Evolutionary conservation across 1,140 invertebrate species (phyloP).

Genomic region (Arctopsyche grandis): DNA sequence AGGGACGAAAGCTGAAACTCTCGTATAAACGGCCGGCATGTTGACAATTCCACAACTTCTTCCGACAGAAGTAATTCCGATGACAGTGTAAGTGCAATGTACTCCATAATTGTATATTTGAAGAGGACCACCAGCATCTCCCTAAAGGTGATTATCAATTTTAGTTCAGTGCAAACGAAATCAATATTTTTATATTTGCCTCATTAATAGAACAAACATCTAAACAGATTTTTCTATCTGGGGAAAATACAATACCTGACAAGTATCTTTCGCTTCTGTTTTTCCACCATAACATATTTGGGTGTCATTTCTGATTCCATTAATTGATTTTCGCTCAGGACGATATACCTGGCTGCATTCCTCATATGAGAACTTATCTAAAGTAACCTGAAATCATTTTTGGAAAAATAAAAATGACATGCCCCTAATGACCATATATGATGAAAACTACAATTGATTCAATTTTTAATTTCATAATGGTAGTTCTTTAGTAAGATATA

Average conservation of each 20-base stretch:
- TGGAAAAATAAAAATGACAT: too few species aligned
- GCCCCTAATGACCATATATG: too few species aligned
- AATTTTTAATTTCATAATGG: too few species aligned
- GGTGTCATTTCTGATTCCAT: background rate
- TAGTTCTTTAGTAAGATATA: too few species aligned
- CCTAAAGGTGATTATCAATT: constrained; percentile 59
- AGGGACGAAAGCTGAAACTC: constrained; percentile 67
- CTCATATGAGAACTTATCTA: constrained; percentile 2
- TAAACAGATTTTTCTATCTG: too few species aligned
- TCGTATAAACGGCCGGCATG: constrained; percentile 70
- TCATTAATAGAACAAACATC: too few species aligned
- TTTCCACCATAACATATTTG: constrained; percentile 21
- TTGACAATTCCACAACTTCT: constrained; percentile 66
- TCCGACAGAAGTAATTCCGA: constrained; percentile 68
- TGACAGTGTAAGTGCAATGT: constrained; percentile 61
- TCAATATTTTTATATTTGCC: too few species aligned
- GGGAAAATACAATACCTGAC: background rate
- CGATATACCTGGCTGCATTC: background rate
- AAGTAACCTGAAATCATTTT: background rate
- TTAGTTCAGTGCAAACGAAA: too few species aligned
- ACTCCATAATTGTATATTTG: constrained; percentile 58
- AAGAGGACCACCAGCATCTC: constrained; percentile 70
- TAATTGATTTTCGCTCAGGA: background rate
- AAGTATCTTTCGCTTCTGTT: constrained; percentile 7
- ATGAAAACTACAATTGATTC: too few species aligned